These are phyloP conservation scores for Eupristina koningsbergeri DNA, from an alignment of 1,140 invertebrate genomes.

Conservation along the genomic window DNA sequence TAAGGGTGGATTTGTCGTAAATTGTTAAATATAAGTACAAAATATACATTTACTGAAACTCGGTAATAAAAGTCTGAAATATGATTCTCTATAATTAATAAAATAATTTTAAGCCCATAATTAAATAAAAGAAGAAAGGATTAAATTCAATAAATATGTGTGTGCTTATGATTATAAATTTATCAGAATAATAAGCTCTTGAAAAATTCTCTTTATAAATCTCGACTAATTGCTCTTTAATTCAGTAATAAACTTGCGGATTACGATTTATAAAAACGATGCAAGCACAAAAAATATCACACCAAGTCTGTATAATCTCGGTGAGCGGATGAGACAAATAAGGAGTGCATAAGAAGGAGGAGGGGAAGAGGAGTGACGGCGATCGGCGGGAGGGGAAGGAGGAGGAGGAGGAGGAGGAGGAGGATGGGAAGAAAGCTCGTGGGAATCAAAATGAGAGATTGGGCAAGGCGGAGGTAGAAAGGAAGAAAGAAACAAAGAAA, in stretches of 20 bases:
- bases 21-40: too few species aligned
- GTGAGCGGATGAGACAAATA: neutral
- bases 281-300: neutral
- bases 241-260: slow-evolving; percentile 8
- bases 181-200: neutral
- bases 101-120: neutral
- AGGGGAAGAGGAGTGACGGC: neutral
- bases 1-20: too few species aligned
- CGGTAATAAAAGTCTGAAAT: neutral
- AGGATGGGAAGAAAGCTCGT: slow-evolving; percentile 3
- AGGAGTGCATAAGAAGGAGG: neutral
- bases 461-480: neutral
- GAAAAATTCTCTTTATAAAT: slow-evolving; percentile 15
- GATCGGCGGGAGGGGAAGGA: neutral
- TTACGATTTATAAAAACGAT: slow-evolving; percentile 15
- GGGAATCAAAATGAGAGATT: slow-evolving; percentile 7
- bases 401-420: neutral
- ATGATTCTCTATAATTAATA: neutral
- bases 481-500: neutral
- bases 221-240: slow-evolving; percentile 24
- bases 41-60: too few species aligned
- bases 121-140: neutral
- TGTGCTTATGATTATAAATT: neutral
- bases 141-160: neutral
- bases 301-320: neutral